Evolutionary conservation across 2,797 vertebrate genomes (phyloP).

Genomic region (Liparis tanakae): DNA sequence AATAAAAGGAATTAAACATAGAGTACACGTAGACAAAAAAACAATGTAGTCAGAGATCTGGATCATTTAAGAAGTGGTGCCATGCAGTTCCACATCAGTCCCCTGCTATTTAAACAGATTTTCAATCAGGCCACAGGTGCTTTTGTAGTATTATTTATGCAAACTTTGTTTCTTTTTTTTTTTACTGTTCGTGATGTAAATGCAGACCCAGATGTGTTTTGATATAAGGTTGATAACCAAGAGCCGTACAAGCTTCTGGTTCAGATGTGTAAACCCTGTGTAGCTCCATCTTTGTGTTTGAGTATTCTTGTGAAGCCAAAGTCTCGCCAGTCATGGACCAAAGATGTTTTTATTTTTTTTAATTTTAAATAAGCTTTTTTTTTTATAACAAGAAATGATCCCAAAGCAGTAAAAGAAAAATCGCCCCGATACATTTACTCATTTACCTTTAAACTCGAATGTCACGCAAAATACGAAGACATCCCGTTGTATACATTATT

Average conservation of each 20-base stretch:
- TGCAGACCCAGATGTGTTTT: slow-evolving; percentile 64
- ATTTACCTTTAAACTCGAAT: slow-evolving; percentile 42
- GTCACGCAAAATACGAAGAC: slow-evolving; percentile 43
- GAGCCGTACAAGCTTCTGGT: slow-evolving; percentile 43
- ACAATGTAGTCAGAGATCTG: slow-evolving; percentile 11
- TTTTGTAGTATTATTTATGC: slow-evolving; percentile 73
- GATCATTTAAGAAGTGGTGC: slow-evolving; percentile 36
- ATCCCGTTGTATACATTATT: slow-evolving; percentile 40
- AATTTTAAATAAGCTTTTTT: slow-evolving; percentile 41
- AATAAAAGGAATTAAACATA: slow-evolving; percentile 28
- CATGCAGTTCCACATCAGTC: slow-evolving; percentile 23
- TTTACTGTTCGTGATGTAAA: slow-evolving; percentile 67
- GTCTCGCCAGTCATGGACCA: slow-evolving; percentile 75
- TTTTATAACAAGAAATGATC: slow-evolving; percentile 55
- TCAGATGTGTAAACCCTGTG: slow-evolving; percentile 60
- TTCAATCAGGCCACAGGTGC: slow-evolving; percentile 57
- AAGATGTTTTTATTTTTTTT: slow-evolving; percentile 63
- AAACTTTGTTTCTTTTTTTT: slow-evolving; percentile 44
- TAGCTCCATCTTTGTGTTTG: slow-evolving; percentile 56
- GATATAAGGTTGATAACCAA: slow-evolving; percentile 41
- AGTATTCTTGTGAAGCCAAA: slow-evolving; percentile 67
- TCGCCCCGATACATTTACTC: slow-evolving; percentile 31
- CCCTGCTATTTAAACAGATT: slow-evolving; percentile 50
- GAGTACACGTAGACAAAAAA: slow-evolving; percentile 17
- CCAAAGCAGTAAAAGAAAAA: slow-evolving; percentile 46